Evolutionary conservation across 1,140 invertebrate genomes (phyloP).

Genomic region (Drosophila kepulauana): DNA sequence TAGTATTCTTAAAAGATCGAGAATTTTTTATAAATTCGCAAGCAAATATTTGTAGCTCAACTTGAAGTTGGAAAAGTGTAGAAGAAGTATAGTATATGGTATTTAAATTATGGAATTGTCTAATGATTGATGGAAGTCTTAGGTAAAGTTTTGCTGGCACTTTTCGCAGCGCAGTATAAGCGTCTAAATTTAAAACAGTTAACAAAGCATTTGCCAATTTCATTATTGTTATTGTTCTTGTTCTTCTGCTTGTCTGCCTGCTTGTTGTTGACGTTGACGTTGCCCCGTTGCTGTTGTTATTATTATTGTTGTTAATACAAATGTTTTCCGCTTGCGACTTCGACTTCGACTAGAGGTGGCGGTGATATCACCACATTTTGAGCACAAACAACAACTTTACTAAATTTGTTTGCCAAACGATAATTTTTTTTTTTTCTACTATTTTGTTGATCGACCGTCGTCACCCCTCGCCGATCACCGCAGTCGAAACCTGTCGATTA

Average conservation of each 20-base stretch:
- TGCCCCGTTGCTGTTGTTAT: slow-evolving; percentile 23
- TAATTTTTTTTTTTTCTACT: neutral
- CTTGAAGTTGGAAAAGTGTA: neutral
- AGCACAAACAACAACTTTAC: slow-evolving; percentile 31
- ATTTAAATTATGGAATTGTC: slow-evolving; percentile 4
- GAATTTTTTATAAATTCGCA: neutral
- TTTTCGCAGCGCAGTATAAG: slow-evolving; percentile 25
- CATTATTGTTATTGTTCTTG: slow-evolving; percentile 26
- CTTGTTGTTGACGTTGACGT: too few species aligned
- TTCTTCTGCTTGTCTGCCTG: neutral
- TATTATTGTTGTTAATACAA: slow-evolving; percentile 74
- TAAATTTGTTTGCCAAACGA: slow-evolving; percentile 60
- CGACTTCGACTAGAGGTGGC: neutral
- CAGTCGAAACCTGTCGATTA: slow-evolving; percentile 28
- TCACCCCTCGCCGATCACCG: neutral
- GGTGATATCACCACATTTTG: slow-evolving; percentile 70
- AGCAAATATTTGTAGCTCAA: neutral
- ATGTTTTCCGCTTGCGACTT: slow-evolving; percentile 67
- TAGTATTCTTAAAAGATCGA: too few species aligned
- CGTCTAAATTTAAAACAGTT: slow-evolving; percentile 69
- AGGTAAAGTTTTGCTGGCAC: neutral
- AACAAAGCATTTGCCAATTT: slow-evolving; percentile 52
- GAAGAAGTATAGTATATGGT: too few species aligned
- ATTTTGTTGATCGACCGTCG: slow-evolving; percentile 42
- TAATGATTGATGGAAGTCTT: slow-evolving; percentile 13